Evolutionary conservation across 2,797 vertebrate genomes (phyloP).

Genomic region (Falco biarmicus): DNA sequence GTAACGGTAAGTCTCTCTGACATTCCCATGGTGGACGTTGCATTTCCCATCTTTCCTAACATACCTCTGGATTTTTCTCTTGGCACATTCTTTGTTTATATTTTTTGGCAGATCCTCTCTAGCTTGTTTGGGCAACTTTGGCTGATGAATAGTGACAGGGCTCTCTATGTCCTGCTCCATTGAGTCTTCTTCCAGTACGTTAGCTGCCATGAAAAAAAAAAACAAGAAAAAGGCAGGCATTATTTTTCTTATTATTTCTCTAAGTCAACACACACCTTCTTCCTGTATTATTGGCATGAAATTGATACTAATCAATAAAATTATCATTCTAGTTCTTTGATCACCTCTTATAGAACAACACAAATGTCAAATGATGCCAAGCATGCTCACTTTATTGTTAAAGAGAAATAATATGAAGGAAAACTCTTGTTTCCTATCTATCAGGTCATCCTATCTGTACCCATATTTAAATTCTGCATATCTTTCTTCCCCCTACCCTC

Average conservation of each 20-base stretch:
- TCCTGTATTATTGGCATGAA: background rate
- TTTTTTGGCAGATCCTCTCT: constrained; percentile 88
- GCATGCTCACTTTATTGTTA: background rate
- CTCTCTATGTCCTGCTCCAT: constrained; percentile 99
- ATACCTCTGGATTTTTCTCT: constrained; percentile 92
- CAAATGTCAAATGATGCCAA: background rate
- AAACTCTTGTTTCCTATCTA: background rate
- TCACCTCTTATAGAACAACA: background rate
- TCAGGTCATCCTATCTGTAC: background rate
- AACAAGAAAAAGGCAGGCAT: background rate
- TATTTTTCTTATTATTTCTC: constrained; percentile 25
- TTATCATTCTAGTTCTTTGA: background rate
- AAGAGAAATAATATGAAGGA: background rate
- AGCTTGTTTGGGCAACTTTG: constrained; percentile 91
- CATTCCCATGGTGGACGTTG: constrained; percentile 97
- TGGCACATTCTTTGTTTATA: constrained; percentile 81
- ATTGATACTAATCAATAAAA: background rate
- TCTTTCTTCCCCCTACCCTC: background rate
- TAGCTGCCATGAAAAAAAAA: constrained; percentile 74
- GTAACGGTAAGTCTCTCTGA: constrained; percentile 95
- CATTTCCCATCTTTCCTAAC: constrained; percentile 98
- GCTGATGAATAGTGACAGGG: constrained; percentile 86
- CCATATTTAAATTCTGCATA: background rate
- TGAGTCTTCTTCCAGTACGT: constrained; percentile 84
- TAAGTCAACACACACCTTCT: background rate